A percentile compares a stretch with the other conserved stretches of the same genome.
Conservation (phyloP, 2,113 vertebrate genomes). For the Girardinichthys multiradiatus region DNA sequence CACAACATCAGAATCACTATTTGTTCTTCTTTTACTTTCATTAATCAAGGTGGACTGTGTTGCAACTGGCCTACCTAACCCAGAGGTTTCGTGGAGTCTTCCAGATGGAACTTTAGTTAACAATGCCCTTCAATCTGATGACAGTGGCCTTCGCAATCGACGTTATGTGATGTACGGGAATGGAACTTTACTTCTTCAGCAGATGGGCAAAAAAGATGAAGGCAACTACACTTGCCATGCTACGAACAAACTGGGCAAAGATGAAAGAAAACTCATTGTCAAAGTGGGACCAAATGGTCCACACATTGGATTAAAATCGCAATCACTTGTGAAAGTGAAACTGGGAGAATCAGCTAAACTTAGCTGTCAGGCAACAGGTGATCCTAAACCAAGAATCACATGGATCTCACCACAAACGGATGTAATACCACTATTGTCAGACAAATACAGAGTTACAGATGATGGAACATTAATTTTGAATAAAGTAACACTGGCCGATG, state of each 20-base stretch:
- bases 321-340: constrained; percentile 52
- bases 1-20: background rate
- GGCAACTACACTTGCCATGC: constrained; percentile 83
- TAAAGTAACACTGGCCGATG: constrained; percentile 69
- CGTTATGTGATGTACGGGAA: constrained; percentile 82
- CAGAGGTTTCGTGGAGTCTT: constrained; percentile 82
- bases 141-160: constrained; percentile 72
- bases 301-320: constrained; percentile 67
- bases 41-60: constrained; percentile 79
- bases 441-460: constrained; percentile 66
- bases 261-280: constrained; percentile 79
- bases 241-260: constrained; percentile 81
- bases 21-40: background rate
- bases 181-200: constrained; percentile 81
- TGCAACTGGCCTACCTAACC: constrained; percentile 80
- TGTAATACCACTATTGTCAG: constrained; percentile 66
- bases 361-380: constrained; percentile 75
- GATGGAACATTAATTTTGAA: constrained; percentile 76
- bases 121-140: constrained; percentile 80
- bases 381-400: constrained; percentile 73
- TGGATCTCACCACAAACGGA: constrained; percentile 81
- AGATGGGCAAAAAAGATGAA: constrained; percentile 80
- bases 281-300: constrained; percentile 74
- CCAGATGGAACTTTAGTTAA: constrained; percentile 83
- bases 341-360: constrained; percentile 69